Percentiles rank a stretch among this genome's conserved stretches.
Evolutionary conservation across 2,113 vertebrate species (phyloP).

Genomic region (Takifugu bimaculatus): DNA sequence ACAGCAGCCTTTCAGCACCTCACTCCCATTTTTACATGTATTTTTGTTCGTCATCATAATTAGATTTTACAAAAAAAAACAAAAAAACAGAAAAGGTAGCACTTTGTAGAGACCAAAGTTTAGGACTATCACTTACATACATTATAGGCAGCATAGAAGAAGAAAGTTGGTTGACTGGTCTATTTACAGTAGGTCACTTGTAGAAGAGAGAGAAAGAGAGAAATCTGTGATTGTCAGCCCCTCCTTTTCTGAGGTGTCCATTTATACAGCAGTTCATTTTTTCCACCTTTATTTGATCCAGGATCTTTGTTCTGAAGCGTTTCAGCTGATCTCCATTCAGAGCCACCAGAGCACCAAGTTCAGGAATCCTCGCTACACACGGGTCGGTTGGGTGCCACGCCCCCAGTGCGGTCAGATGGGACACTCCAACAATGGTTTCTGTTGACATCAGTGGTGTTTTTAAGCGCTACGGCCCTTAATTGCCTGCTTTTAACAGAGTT

Average conservation of each 20-base stretch:
- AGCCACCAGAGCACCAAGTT: slow-evolving; percentile 12
- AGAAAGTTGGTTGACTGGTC: slow-evolving; percentile 59
- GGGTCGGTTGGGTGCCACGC: not conserved
- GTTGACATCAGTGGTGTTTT: slow-evolving; percentile 39
- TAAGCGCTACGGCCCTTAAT: slow-evolving; percentile 4
- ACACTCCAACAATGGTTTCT: slow-evolving; percentile 20
- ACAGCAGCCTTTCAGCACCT: slow-evolving; percentile 58
- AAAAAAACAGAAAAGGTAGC: slow-evolving; percentile 50
- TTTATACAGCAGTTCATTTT: slow-evolving; percentile 46
- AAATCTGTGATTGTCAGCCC: slow-evolving; percentile 73
- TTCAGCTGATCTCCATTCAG: slow-evolving; percentile 1
- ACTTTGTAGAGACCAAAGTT: slow-evolving; percentile 65
- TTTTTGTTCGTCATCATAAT: slow-evolving; percentile 57
- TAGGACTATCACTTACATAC: slow-evolving; percentile 63
- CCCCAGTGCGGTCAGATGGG: slow-evolving; percentile 36
- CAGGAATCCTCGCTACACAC: slow-evolving; percentile 27
- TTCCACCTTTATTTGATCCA: slow-evolving; percentile 17
- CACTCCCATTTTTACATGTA: slow-evolving; percentile 70
- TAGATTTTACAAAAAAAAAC: slow-evolving; percentile 48
- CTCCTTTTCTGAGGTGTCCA: slow-evolving; percentile 50
- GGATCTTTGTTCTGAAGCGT: slow-evolving; percentile 26
- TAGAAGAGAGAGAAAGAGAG: slow-evolving; percentile 63
- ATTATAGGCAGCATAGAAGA: slow-evolving; percentile 71
- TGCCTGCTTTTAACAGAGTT: slow-evolving; percentile 46
- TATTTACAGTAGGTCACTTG: slow-evolving; percentile 74